phyloP scores from a whole-genome alignment of 2,797 vertebrate genomes.

The Argya squamiceps region DNA sequence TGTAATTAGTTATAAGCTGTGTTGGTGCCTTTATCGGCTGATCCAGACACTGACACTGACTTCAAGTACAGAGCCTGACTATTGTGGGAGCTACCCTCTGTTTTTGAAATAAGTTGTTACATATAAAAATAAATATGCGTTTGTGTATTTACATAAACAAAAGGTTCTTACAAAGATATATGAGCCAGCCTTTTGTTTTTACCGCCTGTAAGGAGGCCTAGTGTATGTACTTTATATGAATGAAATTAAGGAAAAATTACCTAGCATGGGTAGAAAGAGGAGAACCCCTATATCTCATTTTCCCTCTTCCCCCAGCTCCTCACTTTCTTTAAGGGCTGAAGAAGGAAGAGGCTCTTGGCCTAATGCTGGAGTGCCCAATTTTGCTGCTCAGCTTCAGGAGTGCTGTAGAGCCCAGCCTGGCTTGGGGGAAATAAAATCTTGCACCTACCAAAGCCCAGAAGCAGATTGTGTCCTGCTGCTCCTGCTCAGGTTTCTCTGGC shows the following conservation, averaged over 20 bases:
- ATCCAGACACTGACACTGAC: neutral
- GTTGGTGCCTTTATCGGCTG: neutral
- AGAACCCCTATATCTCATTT: fast-evolving
- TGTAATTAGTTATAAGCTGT: constrained; percentile 20
- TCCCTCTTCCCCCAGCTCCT: neutral
- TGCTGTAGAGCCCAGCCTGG: neutral
- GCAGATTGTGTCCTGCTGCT: neutral
- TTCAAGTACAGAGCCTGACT: neutral
- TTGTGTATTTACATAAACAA: neutral
- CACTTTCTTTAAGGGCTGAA: neutral
- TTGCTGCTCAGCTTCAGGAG: neutral
- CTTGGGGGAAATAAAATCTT: neutral
- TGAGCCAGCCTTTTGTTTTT: neutral
- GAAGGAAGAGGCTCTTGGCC: neutral
- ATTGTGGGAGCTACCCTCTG: fast-evolving
- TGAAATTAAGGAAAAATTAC: neutral
- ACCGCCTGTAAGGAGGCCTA: fast-evolving
- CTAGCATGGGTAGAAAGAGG: neutral
- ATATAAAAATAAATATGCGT: fast-evolving
- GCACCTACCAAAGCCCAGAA: neutral
- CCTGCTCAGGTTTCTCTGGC: neutral
- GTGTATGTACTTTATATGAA: fast-evolving
- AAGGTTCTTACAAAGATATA: neutral
- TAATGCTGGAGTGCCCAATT: neutral
- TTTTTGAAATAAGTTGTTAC: neutral